Evolutionary conservation across 1,140 invertebrate genomes (phyloP).

Genomic region (Solen grandis): DNA sequence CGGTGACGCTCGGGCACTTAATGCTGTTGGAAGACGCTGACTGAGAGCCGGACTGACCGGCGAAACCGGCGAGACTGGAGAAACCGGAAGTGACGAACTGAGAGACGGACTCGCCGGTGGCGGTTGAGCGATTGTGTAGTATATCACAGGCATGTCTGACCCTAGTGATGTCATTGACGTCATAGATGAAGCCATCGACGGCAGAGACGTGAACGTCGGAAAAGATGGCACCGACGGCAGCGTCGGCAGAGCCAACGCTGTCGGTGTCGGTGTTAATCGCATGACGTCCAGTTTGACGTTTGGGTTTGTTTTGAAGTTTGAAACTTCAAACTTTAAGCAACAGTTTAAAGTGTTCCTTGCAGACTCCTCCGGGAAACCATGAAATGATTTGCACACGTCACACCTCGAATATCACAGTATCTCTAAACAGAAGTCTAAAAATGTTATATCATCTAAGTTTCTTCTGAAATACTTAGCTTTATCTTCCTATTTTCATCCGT

Average conservation of each 20-base stretch:
- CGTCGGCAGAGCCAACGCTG: conserved; percentile 36
- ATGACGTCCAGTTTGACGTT: conserved; percentile 46
- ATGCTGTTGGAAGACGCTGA: conserved; percentile 19
- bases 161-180: not conserved
- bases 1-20: conserved; percentile 25
- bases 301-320: not conserved
- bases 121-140: conserved; percentile 42
- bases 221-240: conserved; percentile 21
- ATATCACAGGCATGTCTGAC: conserved; percentile 29
- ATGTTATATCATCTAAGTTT: not conserved
- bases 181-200: too few species aligned
- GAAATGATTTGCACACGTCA: not conserved
- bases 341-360: not conserved
- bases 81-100: not conserved
- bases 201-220: conserved; percentile 9
- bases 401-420: not conserved
- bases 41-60: conserved; percentile 34
- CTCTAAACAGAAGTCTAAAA: not conserved
- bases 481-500: too few species aligned
- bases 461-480: not conserved
- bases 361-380: not conserved
- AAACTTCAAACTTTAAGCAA: not conserved
- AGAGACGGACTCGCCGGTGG: conserved; percentile 25
- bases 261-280: conserved; percentile 52
- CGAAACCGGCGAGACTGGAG: not conserved